Evolutionary conservation across 1,140 invertebrate species (phyloP).

Genomic region (Drosophila jambulina): DNA sequence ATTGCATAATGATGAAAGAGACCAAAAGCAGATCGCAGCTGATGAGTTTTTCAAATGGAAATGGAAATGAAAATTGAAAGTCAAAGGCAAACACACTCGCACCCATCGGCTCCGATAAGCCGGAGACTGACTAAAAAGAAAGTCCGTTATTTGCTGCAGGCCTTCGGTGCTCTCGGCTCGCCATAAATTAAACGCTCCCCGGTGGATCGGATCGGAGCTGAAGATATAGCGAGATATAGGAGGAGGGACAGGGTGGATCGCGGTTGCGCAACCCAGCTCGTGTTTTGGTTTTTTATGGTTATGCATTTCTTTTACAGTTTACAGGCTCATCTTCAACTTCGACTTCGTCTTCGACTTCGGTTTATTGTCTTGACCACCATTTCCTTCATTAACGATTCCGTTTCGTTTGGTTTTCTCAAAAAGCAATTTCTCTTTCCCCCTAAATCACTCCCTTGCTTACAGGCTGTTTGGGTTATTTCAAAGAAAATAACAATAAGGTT

Average conservation of each 20-base stretch:
- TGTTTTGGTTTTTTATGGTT: slow-evolving; percentile 67
- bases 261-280: slow-evolving; percentile 34
- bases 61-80: slow-evolving; percentile 66
- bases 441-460: background rate
- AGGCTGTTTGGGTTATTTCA: no score
- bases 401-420: slow-evolving; percentile 60
- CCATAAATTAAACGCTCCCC: slow-evolving; percentile 72
- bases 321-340: slow-evolving; percentile 75
- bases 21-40: slow-evolving; percentile 27
- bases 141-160: slow-evolving; percentile 64
- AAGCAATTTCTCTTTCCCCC: slow-evolving; percentile 64
- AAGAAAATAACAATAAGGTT: background rate
- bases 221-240: slow-evolving; percentile 37
- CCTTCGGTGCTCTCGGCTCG: slow-evolving; percentile 60
- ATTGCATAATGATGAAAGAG: slow-evolving; percentile 50
- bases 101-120: slow-evolving; percentile 37
- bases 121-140: slow-evolving; percentile 65
- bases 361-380: slow-evolving; percentile 59
- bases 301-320: slow-evolving; percentile 75
- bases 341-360: slow-evolving; percentile 25
- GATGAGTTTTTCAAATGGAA: slow-evolving; percentile 66
- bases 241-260: slow-evolving; percentile 28
- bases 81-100: slow-evolving; percentile 68
- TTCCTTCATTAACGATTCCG: slow-evolving; percentile 81
- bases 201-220: slow-evolving; percentile 28